Evolutionary conservation across 2,888 invertebrate species (phyloP).

Genomic region (Phymatocera aterrima): DNA sequence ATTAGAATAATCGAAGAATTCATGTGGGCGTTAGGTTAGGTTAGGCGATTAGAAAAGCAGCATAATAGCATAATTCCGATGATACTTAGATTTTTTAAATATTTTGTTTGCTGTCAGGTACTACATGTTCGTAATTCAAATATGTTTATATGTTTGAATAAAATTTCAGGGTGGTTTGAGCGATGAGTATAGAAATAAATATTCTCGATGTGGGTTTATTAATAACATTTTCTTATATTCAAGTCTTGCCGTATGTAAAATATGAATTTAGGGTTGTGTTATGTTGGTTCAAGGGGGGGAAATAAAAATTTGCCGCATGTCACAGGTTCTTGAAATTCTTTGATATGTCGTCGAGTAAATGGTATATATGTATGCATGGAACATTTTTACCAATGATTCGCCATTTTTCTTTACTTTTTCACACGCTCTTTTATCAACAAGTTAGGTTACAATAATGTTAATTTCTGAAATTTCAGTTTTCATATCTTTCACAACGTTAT

Average conservation of each 20-base stretch:
- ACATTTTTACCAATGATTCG: conserved; percentile 48
- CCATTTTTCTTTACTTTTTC: conserved; percentile 54
- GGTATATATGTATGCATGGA: too few relatives aligned
- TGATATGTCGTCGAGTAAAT: too few relatives aligned
- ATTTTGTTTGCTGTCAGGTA: not conserved
- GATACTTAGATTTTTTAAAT: not conserved
- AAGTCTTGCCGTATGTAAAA: not conserved
- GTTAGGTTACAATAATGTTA: not conserved
- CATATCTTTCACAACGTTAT: conserved; percentile 5
- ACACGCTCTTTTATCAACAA: conserved; percentile 50
- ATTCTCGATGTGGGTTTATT: not conserved
- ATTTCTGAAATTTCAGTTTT: not conserved
- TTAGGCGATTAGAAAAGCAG: not conserved
- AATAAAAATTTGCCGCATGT: conserved; percentile 9
- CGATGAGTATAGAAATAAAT: conserved; percentile 12
- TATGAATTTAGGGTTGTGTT: conserved; percentile 22
- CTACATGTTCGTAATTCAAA: not conserved
- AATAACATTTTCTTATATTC: not conserved
- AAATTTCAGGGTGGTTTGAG: conserved; percentile 35
- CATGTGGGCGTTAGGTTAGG: not conserved
- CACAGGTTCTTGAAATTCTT: not conserved
- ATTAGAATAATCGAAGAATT: not conserved
- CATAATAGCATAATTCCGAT: not conserved
- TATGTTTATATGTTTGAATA: not conserved
- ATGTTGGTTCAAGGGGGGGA: not conserved